Percentiles rank a stretch among this genome's conserved stretches.
These are phyloP conservation scores for Microcebus lehilahytsara DNA, from an alignment of 2,113 vertebrate genomes.

Conservation along the genomic window DNA sequence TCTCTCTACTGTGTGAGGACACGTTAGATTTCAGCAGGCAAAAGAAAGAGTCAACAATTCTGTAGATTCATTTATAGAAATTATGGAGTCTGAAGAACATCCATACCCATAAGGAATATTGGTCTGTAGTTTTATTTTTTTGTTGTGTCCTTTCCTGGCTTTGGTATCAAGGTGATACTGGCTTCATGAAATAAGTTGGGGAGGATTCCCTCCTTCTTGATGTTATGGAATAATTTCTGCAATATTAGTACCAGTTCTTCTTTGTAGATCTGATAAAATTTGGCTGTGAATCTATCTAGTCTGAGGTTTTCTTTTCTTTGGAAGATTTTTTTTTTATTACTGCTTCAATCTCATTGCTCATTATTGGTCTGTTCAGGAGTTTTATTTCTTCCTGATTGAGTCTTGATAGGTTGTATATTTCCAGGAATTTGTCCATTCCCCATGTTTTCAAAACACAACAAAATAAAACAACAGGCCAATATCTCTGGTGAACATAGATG, in stretches of 20 bases:
- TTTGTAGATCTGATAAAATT: background rate
- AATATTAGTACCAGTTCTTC: no score
- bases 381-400: no score
- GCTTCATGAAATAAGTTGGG: background rate
- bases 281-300: background rate
- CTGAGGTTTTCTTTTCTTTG: no score
- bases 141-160: background rate
- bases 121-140: background rate
- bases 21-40: background rate
- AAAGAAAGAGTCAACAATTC: background rate
- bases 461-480: no score
- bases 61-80: background rate
- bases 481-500: no score
- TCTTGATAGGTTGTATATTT: no score
- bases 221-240: no score
- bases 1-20: background rate
- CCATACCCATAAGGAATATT: background rate
- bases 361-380: no score
- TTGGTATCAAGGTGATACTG: background rate
- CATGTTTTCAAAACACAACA: no score
- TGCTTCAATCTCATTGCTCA: no score
- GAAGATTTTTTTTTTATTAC: no score
- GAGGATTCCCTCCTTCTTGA: background rate
- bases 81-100: background rate
- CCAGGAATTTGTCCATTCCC: no score